Percentiles rank a stretch among this genome's conserved stretches.
Evolutionary conservation across 2,888 invertebrate genomes (phyloP).

Genomic region (Ormyrus pomaceus): DNA sequence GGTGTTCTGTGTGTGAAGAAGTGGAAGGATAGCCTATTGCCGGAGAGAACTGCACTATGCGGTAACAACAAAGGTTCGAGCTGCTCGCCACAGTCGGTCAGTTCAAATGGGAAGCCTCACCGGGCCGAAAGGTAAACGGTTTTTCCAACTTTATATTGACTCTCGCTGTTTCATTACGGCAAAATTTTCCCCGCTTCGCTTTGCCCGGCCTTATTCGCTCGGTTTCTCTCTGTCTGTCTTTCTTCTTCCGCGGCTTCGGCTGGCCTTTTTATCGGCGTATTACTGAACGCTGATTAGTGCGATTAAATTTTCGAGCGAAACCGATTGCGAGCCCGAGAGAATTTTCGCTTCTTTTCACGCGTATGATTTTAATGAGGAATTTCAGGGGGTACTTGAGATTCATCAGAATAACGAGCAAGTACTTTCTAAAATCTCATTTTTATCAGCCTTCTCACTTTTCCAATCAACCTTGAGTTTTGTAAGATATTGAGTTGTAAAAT

Average conservation of each 20-base stretch:
- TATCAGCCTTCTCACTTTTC: too few species aligned
- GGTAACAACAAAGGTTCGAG: conserved; percentile 47
- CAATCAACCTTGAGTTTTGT: too few species aligned
- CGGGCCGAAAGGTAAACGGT: conserved; percentile 49
- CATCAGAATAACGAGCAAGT: too few species aligned
- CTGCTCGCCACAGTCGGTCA: conserved; percentile 19
- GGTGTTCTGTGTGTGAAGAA: too few species aligned
- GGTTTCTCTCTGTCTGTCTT: background rate
- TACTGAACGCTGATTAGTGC: conserved; percentile 24
- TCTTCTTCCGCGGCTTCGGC: background rate
- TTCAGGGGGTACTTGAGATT: too few species aligned
- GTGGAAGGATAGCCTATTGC: conserved; percentile 11
- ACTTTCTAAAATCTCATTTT: too few species aligned
- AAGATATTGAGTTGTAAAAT: too few species aligned
- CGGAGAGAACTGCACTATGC: conserved; percentile 36
- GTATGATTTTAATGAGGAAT: too few species aligned
- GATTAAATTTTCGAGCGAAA: conserved; percentile 21
- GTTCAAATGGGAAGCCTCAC: conserved; percentile 47
- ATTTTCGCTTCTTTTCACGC: too few species aligned
- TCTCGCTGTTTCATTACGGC: conserved; percentile 40
- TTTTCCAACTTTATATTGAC: conserved; percentile 57
- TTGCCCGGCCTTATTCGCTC: conserved; percentile 4
- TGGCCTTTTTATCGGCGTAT: background rate
- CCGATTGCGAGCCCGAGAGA: too few species aligned
- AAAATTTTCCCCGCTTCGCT: conserved; percentile 27